phyloP scores from a whole-genome alignment of 35 echinoderm and acorn worm genomes.

The Diadema setosum region DNA sequence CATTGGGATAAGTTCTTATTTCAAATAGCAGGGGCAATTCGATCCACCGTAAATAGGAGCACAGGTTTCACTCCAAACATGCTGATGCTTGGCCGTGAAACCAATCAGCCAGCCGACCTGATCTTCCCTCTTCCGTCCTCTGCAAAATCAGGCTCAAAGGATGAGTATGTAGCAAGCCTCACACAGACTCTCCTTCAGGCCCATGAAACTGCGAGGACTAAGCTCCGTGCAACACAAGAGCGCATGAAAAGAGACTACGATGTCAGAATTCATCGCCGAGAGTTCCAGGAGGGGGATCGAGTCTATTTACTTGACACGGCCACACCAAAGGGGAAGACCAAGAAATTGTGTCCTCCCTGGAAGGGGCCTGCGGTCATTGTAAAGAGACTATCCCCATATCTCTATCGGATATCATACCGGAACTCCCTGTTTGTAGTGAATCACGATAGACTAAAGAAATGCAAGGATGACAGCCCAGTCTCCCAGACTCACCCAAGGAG shows the following conservation, averaged over 20 bases:
- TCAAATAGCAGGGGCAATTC: conserved; percentile 4
- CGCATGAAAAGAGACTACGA: conserved; percentile 49
- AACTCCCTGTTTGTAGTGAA: no score
- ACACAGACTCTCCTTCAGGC: neutral
- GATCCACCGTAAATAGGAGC: conserved; percentile 49
- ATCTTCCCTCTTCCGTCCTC: neutral
- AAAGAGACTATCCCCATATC: no score
- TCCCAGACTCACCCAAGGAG: no score
- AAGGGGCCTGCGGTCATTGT: no score
- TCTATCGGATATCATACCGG: no score
- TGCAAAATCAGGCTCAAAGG: neutral
- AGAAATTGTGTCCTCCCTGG: no score
- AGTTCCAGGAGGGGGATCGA: conserved; percentile 5
- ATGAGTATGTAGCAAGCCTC: conserved; percentile 1
- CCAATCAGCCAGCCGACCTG: conserved; percentile 45
- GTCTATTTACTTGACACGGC: conserved; percentile 44
- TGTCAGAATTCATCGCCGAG: neutral
- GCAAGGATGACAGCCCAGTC: no score
- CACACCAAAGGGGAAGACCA: no score
- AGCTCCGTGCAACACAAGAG: neutral
- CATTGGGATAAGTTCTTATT: conserved; percentile 15
- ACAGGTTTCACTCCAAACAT: conserved; percentile 37
- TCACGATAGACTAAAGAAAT: no score
- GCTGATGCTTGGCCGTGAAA: conserved; percentile 48
- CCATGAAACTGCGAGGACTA: conserved; percentile 18